Conservation (phyloP, 2,888 invertebrate species). For the Frankliniella intonsa region DNA sequence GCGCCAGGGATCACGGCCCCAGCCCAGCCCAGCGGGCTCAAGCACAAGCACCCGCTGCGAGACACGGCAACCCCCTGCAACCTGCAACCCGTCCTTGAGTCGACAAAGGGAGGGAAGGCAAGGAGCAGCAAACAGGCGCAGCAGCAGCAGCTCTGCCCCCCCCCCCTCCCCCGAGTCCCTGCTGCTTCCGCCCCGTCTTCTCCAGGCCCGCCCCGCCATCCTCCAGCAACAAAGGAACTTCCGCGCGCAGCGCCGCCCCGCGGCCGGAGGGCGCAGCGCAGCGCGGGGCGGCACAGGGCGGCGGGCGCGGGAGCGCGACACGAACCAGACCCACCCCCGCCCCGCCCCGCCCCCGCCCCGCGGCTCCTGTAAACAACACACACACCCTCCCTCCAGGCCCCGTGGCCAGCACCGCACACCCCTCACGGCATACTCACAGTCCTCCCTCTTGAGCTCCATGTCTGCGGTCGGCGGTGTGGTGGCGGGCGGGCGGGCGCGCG, state of each 20-base stretch:
- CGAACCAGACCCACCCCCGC: conserved; percentile 15
- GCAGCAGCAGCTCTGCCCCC: too few species aligned
- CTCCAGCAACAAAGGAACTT: conserved; percentile 2
- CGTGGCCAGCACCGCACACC: conserved; percentile 31
- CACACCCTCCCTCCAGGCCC: conserved; percentile 32
- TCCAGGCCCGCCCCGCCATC: background rate
- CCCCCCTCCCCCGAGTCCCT: background rate
- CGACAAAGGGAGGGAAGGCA: too few species aligned
- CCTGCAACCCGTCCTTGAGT: too few species aligned
- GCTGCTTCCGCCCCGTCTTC: background rate
- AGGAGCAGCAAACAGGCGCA: too few species aligned
- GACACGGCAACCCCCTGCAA: too few species aligned
- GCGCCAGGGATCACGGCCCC: too few species aligned
- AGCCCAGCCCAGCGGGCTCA: too few species aligned
- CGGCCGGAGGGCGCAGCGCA: background rate
- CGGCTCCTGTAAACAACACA: conserved; percentile 23
- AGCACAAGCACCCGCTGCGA: too few species aligned
- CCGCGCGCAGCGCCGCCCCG: background rate
- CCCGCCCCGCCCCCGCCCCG: conserved; percentile 1
- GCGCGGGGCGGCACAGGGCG: background rate
- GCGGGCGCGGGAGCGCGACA: conserved; percentile 8
- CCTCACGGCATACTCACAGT: conserved; percentile 45
- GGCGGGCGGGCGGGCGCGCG: too few species aligned
- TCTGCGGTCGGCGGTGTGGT: conserved; percentile 40
- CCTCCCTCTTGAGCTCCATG: conserved; percentile 46